These are phyloP conservation scores for Bufo gargarizans DNA, from an alignment of 2,113 vertebrate genomes.

Conservation along the genomic window DNA sequence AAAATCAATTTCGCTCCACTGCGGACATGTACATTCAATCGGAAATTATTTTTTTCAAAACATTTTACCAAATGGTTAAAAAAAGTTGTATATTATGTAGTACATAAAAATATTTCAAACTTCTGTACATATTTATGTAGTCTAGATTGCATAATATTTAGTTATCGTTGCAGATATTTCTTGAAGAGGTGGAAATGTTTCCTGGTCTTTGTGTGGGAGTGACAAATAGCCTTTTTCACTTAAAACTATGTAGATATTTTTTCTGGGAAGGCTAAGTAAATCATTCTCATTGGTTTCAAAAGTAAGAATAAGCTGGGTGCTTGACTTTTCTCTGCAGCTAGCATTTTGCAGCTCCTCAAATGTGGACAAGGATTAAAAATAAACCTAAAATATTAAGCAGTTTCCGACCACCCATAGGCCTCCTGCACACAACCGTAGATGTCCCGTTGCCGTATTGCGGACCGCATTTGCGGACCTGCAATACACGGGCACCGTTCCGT, in stretches of 20 bases:
- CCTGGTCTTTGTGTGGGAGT: neutral
- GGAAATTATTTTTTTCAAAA: neutral
- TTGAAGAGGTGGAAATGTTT: constrained; percentile 17
- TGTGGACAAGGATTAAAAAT: neutral
- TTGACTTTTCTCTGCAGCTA: neutral
- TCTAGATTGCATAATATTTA: neutral
- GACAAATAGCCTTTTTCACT: neutral
- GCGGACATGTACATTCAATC: too few relatives aligned
- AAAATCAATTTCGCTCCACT: too few relatives aligned
- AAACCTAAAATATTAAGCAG: too few relatives aligned
- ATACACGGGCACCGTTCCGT: too few relatives aligned
- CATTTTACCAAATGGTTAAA: neutral
- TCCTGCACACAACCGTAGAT: too few relatives aligned
- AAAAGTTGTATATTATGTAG: neutral
- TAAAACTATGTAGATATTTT: neutral
- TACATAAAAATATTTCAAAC: neutral
- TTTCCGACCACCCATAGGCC: too few relatives aligned
- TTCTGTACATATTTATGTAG: neutral
- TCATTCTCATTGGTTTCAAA: neutral
- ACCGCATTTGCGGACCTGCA: too few relatives aligned
- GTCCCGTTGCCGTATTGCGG: too few relatives aligned
- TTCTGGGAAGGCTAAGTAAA: neutral
- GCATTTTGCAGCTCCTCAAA: neutral
- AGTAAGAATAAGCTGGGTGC: neutral
- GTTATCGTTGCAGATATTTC: neutral